Conservation (phyloP, 2,888 invertebrate species). For the Fragum sueziense region DNA sequence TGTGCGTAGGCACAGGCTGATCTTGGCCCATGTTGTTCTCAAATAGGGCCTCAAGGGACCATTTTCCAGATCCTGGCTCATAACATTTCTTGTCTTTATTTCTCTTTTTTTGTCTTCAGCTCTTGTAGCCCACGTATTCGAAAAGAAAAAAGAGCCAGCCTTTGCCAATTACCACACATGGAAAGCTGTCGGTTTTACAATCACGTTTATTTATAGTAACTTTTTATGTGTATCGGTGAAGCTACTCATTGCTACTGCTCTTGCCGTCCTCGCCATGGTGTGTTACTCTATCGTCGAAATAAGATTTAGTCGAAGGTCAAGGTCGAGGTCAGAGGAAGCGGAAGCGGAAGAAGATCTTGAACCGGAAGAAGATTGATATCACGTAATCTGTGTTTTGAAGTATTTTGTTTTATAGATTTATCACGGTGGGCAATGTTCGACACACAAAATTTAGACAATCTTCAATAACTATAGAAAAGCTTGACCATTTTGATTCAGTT, state of each 20-base stretch:
- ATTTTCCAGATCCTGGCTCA: too few relatives aligned
- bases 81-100: too few relatives aligned
- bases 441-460: too few relatives aligned
- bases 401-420: too few relatives aligned
- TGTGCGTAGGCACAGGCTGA: too few relatives aligned
- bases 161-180: slow-evolving; percentile 73
- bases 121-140: slow-evolving; percentile 69
- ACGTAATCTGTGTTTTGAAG: too few relatives aligned
- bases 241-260: slow-evolving; percentile 61
- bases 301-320: slow-evolving; percentile 28
- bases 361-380: not conserved
- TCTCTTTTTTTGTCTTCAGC: slow-evolving; percentile 54
- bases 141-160: slow-evolving; percentile 68
- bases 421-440: too few relatives aligned
- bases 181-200: slow-evolving; percentile 69
- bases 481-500: too few relatives aligned
- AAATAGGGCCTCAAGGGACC: too few relatives aligned
- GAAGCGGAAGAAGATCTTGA: not conserved
- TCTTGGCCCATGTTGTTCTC: too few relatives aligned
- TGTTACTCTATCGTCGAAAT: slow-evolving; percentile 63
- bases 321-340: not conserved
- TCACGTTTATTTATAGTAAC: slow-evolving; percentile 69
- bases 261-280: slow-evolving; percentile 54
- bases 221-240: slow-evolving; percentile 70
- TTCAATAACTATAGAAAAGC: too few relatives aligned